Evolutionary conservation across 2,113 vertebrate species (phyloP), one percentile per base, ranked within the genome.

Genomic region (Casuarius casuarius): DNA sequence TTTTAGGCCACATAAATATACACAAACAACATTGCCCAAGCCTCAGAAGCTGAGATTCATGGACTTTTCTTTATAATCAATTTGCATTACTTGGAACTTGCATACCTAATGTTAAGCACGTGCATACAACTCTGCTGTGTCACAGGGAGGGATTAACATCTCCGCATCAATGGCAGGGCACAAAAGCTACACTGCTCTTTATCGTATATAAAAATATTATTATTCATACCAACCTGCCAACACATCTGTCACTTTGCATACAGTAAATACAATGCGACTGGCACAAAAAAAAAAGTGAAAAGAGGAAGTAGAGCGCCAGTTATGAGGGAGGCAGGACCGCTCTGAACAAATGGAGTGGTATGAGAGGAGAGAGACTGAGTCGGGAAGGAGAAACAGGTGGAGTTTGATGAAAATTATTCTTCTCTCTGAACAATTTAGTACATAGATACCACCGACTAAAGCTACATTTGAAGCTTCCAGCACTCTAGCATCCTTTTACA

Each of bases 21-120:
- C 25, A 26, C 23, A 42, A 4, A n/a, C 25, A 61, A 38, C 35
- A 38, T 8, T 26, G 7, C 58, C n/a, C 58, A 78, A 38, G n/a
- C 33, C 58, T 49, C 18, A 49, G 38, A 49, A 21, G 11, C 59
- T 62, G 59, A 62, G 26, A 14, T 63, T n/a, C 44, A 46, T 23
- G 42, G 68, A 87, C 73, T 87, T 95, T 75, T 70, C 82, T 92
- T 91, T 70, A 68, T 22, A 81, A 90, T 21, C 51, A 56, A 86
- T 90, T 38, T 84, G 75, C 52, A 63, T 61, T 35, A 54, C 74
- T 56, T 8, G 21, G 71, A 66, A 86, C 71, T 71, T 29, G 15
- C 61, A 35, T 31, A 88, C 28, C 65, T 89, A 1, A 79, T 72
- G 68, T 93, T 91, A 94, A 92, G 72, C 35, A 23, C 31, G 49